Percentiles rank a stretch among this genome's conserved stretches.
Conservation (phyloP, 2,113 vertebrate species). For the Mesocricetus auratus region DNA sequence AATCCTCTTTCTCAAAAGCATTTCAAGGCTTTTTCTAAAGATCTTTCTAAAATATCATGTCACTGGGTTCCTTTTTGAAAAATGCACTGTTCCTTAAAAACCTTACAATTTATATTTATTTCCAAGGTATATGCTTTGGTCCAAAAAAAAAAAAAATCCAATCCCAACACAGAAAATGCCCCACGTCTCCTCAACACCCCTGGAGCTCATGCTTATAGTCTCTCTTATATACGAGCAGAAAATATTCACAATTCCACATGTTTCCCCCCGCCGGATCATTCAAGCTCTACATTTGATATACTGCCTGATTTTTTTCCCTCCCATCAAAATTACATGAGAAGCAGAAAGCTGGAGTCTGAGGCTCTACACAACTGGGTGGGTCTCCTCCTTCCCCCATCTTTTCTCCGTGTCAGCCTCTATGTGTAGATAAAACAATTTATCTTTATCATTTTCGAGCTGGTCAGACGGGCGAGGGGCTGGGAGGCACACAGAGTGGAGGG, state of each 20-base stretch:
- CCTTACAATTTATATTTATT: constrained; percentile 79
- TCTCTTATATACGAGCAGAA: constrained; percentile 43
- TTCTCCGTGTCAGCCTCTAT: constrained; percentile 60
- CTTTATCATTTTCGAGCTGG: constrained; percentile 80
- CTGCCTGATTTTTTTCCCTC: constrained; percentile 12
- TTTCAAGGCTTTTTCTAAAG: constrained; percentile 70
- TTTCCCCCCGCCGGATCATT: constrained; percentile 53
- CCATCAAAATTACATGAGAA: constrained; percentile 78
- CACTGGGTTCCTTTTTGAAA: constrained; percentile 70
- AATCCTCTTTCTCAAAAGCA: constrained; percentile 74
- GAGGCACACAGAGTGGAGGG: constrained; percentile 73
- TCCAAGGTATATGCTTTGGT: constrained; percentile 69
- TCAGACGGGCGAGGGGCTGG: constrained; percentile 74
- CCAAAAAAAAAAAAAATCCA: constrained; percentile 41
- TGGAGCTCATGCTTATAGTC: constrained; percentile 59
- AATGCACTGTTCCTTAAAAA: constrained; percentile 61
- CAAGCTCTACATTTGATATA: constrained; percentile 62
- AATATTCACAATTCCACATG: constrained; percentile 5
- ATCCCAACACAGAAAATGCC: constrained; percentile 69
- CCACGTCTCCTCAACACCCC: constrained; percentile 52
- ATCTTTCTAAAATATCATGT: constrained; percentile 70
- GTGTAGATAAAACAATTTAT: constrained; percentile 84
- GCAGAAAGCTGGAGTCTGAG: constrained; percentile 52
- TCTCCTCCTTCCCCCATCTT: constrained; percentile 22
- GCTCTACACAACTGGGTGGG: constrained; percentile 67